Evolutionary conservation across 2,797 vertebrate species (phyloP), one percentile per base, ranked within the genome.

Genomic region (Megaceryle alcyon): DNA sequence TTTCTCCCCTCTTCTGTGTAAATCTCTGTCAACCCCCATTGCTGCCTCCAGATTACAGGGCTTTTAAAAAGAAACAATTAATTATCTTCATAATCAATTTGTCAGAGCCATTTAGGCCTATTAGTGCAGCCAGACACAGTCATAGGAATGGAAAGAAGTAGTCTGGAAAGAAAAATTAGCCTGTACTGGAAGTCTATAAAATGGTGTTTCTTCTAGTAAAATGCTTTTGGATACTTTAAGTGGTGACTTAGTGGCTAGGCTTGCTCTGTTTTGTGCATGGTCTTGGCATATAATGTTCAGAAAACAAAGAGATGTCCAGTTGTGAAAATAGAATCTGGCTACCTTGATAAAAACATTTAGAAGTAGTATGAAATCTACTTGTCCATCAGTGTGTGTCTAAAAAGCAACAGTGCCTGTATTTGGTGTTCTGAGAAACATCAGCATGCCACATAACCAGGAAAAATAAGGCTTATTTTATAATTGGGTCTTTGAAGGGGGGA

Each of bases 1-100:
- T 49, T 77, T 86, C 20, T 68, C 71, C 44, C n/a, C 16, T 82
- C 44, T 53, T 49, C 72, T 4, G 0, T 23, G 65, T 61, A 75
- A 81, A 81, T 79, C 85, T 81, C 77, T 70, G 56, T 54, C 54
- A 91, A 9, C 29, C 7, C 7, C 29, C 0, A 0, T 51, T 70
- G 66, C 81, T 6, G 4, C 80, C 48, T 86, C 66, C 80, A 90
- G 59, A 82, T 72, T 76, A 71, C 69, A 69, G 79, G 26, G n/a
- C 56, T 92, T 84, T 79, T 64, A 59, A 88, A 90, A 64, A 92
- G 80, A 77, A 92, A 73, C 65, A 78, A 82, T 90, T 88, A 61
- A 84, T 86, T 96, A 60, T 44, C 80, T 88, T 92, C 23, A 18
- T 86, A 73, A 87, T 91, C 78, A 76, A 48, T 88, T 84, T 92